A percentile compares a stretch with the other conserved stretches of the same genome.
phyloP scores from a whole-genome alignment of 2,113 vertebrate genomes.

The Saguinus midas region DNA sequence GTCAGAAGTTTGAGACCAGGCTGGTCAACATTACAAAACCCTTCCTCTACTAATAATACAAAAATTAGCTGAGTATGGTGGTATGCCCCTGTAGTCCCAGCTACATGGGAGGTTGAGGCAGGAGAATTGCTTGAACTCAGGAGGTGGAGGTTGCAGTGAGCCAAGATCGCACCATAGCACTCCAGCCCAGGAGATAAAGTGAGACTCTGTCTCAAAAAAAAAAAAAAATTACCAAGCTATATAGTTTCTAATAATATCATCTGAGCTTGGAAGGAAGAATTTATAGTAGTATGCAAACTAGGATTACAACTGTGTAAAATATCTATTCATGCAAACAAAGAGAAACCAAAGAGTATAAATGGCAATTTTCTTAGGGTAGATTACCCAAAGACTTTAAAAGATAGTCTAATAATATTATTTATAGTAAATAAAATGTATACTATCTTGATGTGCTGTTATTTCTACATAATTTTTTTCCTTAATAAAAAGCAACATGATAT shows the following conservation, averaged over 20 bases:
- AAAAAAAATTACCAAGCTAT: too few species aligned
- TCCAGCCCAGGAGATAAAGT: too few species aligned
- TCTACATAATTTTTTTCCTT: neutral
- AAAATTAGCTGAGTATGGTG: too few species aligned
- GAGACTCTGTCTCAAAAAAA: too few species aligned
- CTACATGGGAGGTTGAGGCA: too few species aligned
- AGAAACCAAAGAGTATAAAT: neutral
- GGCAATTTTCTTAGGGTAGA: neutral
- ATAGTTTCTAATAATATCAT: neutral
- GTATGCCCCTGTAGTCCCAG: fast-evolving
- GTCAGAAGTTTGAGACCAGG: too few species aligned
- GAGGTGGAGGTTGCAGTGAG: too few species aligned
- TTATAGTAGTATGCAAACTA: neutral
- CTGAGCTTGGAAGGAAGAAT: neutral
- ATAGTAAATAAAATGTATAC: neutral
- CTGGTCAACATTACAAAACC: too few species aligned
- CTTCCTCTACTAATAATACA: too few species aligned
- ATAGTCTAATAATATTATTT: neutral
- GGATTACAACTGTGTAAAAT: neutral
- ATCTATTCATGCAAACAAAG: neutral
- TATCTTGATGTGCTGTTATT: neutral
- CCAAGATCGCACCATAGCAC: too few species aligned
- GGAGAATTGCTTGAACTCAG: too few species aligned
- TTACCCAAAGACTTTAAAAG: neutral
- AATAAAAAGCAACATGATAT: neutral